Evolutionary conservation across 1,140 invertebrate species (phyloP), one percentile per base, ranked within the genome.

Genomic region (Teleogryllus occipitalis): DNA sequence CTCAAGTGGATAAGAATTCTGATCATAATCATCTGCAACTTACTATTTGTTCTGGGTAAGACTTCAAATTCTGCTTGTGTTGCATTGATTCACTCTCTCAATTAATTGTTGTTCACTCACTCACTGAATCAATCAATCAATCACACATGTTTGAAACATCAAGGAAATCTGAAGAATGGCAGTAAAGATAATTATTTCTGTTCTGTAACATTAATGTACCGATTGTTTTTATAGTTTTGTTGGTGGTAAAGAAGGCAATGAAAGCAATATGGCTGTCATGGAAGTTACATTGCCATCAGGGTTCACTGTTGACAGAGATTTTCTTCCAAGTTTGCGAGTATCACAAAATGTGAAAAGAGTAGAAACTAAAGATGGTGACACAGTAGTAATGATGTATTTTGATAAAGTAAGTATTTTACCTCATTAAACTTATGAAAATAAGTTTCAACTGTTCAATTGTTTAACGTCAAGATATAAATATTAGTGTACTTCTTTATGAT

Each of bases 241-340:
- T 0, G 85, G 87, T n/a, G 88, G 87, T 12, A 87, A 86, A 72
- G 76, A 48, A 21, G 82, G 87, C 8, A 89, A 91, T 78, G 88
- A 90, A 81, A 94, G 93, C 82, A 96, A 96, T 84, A 97, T 97
- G 95, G 95, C 94, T 73, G 93, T 97, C 4, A 94, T 97, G 91
- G 95, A 96, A 87, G 91, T 97, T 0, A 90, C 89, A 82, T 87
- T 97, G 76, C 95, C 95, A 1, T 96, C 94, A 27, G 95, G 96
- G 54, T 97, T 94, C 84, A 92, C 92, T 1, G 93, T 94, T 0
- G 94, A 96, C 83, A 88, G 90, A 75, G 93, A 96, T 83, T 89
- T 93, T 0, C 82, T 96, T 72, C 93, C 93, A 8, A 93, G 92
- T 78, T 86, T 94, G 14, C 89, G 91, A 84, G 86, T 91, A 12